Conservation (phyloP, 2,797 vertebrate species). For the Podarcis lilfordi region DNA sequence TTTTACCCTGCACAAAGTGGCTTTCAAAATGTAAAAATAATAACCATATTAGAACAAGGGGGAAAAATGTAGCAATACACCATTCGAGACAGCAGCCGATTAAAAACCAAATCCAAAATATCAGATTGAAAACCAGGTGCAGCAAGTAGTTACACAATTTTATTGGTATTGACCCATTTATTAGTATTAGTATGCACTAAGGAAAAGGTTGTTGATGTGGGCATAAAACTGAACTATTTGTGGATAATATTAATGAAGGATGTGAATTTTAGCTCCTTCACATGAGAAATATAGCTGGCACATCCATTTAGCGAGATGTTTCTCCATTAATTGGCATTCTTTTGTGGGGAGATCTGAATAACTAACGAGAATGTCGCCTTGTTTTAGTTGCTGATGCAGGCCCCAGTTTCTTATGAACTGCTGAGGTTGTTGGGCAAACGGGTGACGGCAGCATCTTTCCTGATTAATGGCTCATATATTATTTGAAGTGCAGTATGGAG, state of each 20-base stretch:
- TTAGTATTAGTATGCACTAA: neutral
- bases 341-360: neutral
- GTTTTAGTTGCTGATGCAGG: constrained; percentile 42
- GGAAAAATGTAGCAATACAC: neutral
- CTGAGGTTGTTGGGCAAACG: constrained; percentile 58
- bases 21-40: neutral
- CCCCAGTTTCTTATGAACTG: constrained; percentile 55
- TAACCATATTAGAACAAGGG: neutral
- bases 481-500: neutral
- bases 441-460: constrained; percentile 47
- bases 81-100: neutral
- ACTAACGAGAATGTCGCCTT: neutral
- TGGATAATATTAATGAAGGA: constrained; percentile 7
- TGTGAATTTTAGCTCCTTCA: neutral
- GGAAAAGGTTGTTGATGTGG: constrained; percentile 13
- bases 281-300: constrained; percentile 25
- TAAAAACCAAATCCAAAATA: neutral
- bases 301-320: constrained; percentile 29
- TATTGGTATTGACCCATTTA: neutral
- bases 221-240: neutral
- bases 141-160: neutral
- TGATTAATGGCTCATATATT: constrained; percentile 63
- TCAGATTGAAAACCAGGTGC: neutral
- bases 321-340: neutral
- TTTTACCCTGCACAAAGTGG: neutral